These are phyloP conservation scores for Otus scops DNA, from an alignment of 2,797 vertebrate genomes.

Conservation along the genomic window DNA sequence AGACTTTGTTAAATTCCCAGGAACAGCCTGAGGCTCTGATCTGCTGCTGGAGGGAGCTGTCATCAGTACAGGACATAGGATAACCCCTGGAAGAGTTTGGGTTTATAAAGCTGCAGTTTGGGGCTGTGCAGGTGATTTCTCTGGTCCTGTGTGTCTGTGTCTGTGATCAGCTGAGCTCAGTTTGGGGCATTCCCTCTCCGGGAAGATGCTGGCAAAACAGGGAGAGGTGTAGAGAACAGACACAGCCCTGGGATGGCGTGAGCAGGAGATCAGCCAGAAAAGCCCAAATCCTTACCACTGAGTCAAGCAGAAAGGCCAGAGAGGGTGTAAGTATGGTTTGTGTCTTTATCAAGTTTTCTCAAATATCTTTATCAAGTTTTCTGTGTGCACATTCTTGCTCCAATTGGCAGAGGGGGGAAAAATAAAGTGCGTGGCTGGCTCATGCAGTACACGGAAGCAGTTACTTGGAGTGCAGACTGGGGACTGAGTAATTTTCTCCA, in stretches of 20 bases:
- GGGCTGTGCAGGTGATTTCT: not conserved
- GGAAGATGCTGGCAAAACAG: not conserved
- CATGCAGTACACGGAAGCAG: not conserved
- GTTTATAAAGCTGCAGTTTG: not conserved
- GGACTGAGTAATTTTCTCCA: not conserved
- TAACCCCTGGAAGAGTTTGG: not conserved
- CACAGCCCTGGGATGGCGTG: not conserved
- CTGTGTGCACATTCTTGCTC: not conserved
- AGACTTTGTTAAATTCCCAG: not conserved
- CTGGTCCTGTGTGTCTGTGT: fast-evolving
- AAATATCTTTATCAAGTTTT: not conserved
- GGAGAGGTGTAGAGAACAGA: not conserved
- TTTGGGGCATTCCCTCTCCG: not conserved
- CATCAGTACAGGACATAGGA: not conserved
- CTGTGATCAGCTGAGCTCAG: not conserved
- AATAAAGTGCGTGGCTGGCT: not conserved
- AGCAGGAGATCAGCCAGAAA: not conserved
- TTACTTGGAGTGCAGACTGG: not conserved
- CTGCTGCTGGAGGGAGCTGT: not conserved
- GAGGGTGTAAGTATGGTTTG: not conserved
- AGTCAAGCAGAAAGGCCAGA: not conserved
- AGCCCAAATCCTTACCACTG: not conserved
- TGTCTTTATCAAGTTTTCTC: not conserved
- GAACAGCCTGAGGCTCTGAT: not conserved
- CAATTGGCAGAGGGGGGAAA: not conserved